phyloP scores from a whole-genome alignment of 2,113 vertebrate genomes.

The Solenodon paradoxus region DNA sequence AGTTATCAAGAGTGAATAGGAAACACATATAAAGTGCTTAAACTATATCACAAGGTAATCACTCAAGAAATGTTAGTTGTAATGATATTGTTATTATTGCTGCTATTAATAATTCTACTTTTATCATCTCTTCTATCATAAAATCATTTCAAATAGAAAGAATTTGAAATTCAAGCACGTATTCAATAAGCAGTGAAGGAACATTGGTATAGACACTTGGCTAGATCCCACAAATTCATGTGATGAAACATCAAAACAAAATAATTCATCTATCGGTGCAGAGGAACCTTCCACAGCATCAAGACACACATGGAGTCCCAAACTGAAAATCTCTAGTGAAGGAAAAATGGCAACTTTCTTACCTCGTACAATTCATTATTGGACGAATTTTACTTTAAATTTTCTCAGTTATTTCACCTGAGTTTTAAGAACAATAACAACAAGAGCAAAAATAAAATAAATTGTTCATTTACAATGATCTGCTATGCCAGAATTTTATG shows the following conservation, averaged over 20 bases:
- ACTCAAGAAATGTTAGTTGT: background rate
- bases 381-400: background rate
- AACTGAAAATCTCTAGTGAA: background rate
- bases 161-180: background rate
- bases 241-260: background rate
- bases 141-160: background rate
- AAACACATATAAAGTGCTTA: background rate
- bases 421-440: background rate
- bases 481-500: background rate
- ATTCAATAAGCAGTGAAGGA: background rate
- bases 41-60: background rate
- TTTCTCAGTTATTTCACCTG: background rate
- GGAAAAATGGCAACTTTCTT: background rate
- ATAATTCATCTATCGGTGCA: background rate
- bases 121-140: background rate
- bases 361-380: background rate
- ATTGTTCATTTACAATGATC: background rate
- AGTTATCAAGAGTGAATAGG: background rate
- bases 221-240: background rate
- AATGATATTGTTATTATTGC: background rate
- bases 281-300: background rate
- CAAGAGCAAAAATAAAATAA: background rate
- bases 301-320: background rate
- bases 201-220: background rate
- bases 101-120: background rate